Base-by-base conservation (phyloP, 2,797 vertebrate genomes). In the Spinus olivaceus region DNA sequence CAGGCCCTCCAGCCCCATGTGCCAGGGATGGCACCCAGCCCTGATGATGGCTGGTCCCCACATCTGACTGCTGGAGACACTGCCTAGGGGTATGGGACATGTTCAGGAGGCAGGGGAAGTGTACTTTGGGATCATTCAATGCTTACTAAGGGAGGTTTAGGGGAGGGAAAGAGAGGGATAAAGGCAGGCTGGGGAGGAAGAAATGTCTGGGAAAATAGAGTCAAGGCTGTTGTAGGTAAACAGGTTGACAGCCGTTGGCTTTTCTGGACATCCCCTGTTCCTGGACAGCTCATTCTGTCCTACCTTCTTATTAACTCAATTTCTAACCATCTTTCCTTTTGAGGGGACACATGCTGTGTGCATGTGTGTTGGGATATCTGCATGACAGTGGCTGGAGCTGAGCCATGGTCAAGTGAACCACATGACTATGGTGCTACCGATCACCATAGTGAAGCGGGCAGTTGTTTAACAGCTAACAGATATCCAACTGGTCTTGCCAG, bases 21-120 rank as follows among this genome's bases (percentile, higher is more conserved):
- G 8, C 50, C 0, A 0, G 37, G 37, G 6, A 5, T 78, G 69
- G 27, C 61, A 60, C 8, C 6, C 35, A 53, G 5, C 19, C 53
- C 6, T 9, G 12, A 7, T 8, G 6, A 17, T 2, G 8, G 13
- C 61, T 74, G 18, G 35, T 44, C 22, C 49, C 18, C 8, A 33
- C 24, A 47, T 53, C 57, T 46, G 28, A 33, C 44, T 49, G 28
- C 30, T 8, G 4, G 15, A 10, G 2, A 6, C 7, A 17, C 6
- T 64, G 61, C 35, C 37, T 64, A 6, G 5, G 20, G 9, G 10
- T 24, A 4, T 37, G 54, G 30, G 39, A n/a, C 3, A 32, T 3
- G 9, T 30, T 50, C 7, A 5, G 16, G n/a, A 39, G 18, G 8
- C 37, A 67, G 15, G 3, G 14, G 5, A 79, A 56, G 16, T 66